Conservation (phyloP, 92 coral and sea anemone genomes). For the Chrysogorgia sp. region DNA sequence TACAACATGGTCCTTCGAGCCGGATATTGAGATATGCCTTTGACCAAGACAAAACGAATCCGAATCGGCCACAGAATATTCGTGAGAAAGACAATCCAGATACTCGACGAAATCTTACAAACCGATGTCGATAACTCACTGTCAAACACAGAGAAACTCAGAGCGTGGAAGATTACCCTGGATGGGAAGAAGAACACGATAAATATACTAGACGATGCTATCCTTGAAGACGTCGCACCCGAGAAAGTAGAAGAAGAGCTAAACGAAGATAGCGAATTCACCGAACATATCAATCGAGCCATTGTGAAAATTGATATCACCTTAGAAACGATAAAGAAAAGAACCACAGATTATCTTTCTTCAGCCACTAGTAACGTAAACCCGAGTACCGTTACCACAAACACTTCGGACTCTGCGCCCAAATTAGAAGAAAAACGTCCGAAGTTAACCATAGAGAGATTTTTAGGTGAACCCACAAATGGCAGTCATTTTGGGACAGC, state of each 20-base stretch:
- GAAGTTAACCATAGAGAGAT: too few species aligned
- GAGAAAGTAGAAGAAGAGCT: neutral
- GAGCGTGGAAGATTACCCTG: neutral
- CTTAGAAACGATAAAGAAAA: neutral
- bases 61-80: neutral
- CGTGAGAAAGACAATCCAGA: slow-evolving; percentile 1
- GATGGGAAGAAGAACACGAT: neutral
- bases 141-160: slow-evolving; percentile 8
- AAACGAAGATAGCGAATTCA: slow-evolving; percentile 1
- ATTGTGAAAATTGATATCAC: neutral
- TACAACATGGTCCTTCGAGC: slow-evolving; percentile 9
- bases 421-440: too few species aligned
- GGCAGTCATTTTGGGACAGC: too few species aligned
- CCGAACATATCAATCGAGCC: neutral
- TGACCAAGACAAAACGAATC: neutral
- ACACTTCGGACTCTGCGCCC: too few species aligned
- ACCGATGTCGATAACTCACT: neutral
- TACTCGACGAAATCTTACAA: neutral
- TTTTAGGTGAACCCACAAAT: too few species aligned
- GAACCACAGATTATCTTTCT: neutral
- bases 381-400: too few species aligned
- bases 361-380: too few species aligned
- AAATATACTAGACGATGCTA: neutral
- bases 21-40: slow-evolving; percentile 10
- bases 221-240: neutral